These are phyloP conservation scores for Pteropus rufus DNA, from an alignment of 2,797 vertebrate species.

Conservation along the genomic window DNA sequence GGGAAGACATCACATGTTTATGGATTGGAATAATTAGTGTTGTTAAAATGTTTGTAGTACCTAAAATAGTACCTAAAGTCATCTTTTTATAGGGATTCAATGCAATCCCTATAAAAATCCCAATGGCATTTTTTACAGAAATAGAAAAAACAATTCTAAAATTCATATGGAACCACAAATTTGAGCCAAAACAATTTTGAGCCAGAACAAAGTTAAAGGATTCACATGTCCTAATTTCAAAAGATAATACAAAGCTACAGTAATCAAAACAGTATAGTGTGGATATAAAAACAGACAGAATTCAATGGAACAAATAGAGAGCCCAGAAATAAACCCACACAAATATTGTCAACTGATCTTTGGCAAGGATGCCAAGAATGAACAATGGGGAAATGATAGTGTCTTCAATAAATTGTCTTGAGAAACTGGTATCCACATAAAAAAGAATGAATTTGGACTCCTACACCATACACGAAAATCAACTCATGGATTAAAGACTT, in stretches of 20 bases:
- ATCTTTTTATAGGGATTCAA: too few species aligned
- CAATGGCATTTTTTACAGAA: too few species aligned
- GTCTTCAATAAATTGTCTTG: background rate
- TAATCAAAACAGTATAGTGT: background rate
- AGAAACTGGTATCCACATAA: background rate
- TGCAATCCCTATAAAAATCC: too few species aligned
- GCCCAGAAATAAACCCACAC: background rate
- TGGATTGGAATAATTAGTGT: too few species aligned
- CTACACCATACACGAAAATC: background rate
- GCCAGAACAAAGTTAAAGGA: background rate
- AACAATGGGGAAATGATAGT: background rate
- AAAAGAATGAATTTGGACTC: background rate
- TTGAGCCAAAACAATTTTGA: too few species aligned
- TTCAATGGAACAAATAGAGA: background rate
- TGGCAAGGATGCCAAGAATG: background rate
- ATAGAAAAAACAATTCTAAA: too few species aligned
- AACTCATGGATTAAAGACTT: background rate
- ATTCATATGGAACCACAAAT: too few species aligned
- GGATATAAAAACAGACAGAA: background rate
- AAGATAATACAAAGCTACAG: background rate
- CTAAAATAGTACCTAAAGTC: too few species aligned
- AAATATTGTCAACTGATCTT: background rate
- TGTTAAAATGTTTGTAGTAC: too few species aligned
- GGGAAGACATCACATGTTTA: too few species aligned
- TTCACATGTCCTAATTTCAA: background rate